Base-by-base conservation (phyloP, 1,140 invertebrate genomes). In the Lycorma delicatula region DNA sequence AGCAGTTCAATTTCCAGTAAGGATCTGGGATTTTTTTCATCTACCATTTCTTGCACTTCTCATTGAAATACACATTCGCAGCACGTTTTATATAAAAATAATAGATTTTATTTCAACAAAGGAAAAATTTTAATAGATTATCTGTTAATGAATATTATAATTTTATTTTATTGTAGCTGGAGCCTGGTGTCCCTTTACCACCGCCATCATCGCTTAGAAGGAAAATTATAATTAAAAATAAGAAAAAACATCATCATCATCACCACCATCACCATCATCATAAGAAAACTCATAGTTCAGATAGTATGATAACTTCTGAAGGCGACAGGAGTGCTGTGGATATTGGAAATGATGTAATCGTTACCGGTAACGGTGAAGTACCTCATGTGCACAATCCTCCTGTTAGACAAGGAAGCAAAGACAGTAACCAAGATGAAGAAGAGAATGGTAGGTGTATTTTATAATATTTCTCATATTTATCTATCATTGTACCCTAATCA, bases 221-320 rank as follows among this genome's bases (percentile, higher is more conserved):
- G 56, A 97, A 96, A 75, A 97, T 98, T 58, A 91, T 98, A 53
- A 94, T 98, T 57, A 98, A 98, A 74, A 98, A 98, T 70, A 98
- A 98, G 74, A 98, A 98, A 75, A 95, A 96, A 71, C 91, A 96
- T 71, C 85, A 88, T 66, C 88, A 90, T 60, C 86, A 91, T 70
- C 91, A 96, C 71, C 85, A 88, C 66, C 88, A 90, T 60, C 86
- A 91, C 70, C 84, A 87, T 64, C 73, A 79, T 61, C 69, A 74
- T 22, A 72, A 76, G 26, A 72, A 74, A 25, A 51, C 66, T 48
- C 69, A 70, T 53, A 60, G 64, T 38, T 64, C 61, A 38, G 50
- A 50, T 22, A 59, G 63, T 58, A 60, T 16, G 26, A 58, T 53
- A 66, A 65, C 63, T 66, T 63, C 51, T 65, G 52, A 46, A 67